These are phyloP conservation scores for Ceyx melanurus DNA, from an alignment of 2,113 vertebrate genomes.

Conservation along the genomic window DNA sequence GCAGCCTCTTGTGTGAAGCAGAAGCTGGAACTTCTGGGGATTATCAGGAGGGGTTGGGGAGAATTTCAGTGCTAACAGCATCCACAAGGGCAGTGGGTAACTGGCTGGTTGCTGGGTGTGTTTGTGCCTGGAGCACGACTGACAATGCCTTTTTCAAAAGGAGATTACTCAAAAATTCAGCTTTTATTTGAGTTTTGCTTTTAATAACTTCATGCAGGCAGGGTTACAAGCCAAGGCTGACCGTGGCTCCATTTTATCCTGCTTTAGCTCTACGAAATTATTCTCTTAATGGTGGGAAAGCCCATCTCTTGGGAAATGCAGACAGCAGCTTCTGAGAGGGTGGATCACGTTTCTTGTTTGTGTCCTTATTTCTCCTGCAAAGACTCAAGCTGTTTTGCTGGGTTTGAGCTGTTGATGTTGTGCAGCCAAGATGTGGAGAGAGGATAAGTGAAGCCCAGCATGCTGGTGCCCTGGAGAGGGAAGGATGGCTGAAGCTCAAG, in stretches of 20 bases:
- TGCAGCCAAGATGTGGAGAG: neutral
- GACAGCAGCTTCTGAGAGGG: neutral
- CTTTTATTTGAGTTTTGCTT: neutral
- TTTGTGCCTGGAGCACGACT: neutral
- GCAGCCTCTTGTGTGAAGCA: neutral
- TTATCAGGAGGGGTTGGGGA: neutral
- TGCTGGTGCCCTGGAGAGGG: neutral
- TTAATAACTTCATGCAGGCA: neutral
- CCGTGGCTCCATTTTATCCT: neutral
- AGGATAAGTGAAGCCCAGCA: neutral
- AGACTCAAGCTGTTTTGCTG: neutral
- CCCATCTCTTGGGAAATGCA: neutral
- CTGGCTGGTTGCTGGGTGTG: neutral
- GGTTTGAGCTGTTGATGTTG: neutral
- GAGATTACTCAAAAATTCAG: neutral
- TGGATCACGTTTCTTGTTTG: neutral
- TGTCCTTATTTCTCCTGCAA: neutral
- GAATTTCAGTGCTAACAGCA: neutral
- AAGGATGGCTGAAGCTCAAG: slow-evolving; percentile 19
- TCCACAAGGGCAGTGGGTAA: neutral
- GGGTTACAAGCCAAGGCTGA: neutral
- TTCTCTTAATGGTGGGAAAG: neutral
- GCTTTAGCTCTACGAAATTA: neutral
- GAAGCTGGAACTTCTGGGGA: neutral
- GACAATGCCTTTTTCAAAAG: neutral